These are phyloP conservation scores for Drosophila tani DNA, from an alignment of 1,140 invertebrate species.

Conservation along the genomic window DNA sequence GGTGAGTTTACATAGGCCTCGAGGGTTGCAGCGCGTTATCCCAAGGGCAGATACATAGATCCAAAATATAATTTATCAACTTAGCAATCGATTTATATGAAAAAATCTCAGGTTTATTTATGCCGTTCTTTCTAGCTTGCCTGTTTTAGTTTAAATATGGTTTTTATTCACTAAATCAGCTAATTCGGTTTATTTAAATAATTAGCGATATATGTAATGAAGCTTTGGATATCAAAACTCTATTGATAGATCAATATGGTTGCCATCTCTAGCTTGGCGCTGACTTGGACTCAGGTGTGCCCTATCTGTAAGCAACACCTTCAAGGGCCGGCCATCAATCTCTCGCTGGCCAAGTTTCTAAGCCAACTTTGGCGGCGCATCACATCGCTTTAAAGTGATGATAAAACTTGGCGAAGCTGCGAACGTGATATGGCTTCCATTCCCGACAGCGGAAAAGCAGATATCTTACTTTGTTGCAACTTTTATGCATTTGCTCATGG, in stretches of 20 bases:
- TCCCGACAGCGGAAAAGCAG: background rate
- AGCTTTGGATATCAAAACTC: background rate
- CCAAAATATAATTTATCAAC: background rate
- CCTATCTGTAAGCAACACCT: slow-evolving; percentile 30
- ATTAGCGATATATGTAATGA: no score
- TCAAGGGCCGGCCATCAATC: slow-evolving; percentile 24
- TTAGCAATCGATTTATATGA: background rate
- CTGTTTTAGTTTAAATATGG: background rate
- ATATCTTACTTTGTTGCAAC: slow-evolving; percentile 50
- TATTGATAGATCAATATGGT: background rate
- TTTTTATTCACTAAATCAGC: no score
- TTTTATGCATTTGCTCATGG: slow-evolving; percentile 42
- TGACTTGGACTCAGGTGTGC: background rate
- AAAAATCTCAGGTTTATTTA: background rate
- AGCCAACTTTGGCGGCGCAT: slow-evolving; percentile 38
- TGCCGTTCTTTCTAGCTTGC: background rate
- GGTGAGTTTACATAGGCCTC: slow-evolving; percentile 35
- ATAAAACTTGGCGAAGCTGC: slow-evolving; percentile 30
- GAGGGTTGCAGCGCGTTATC: background rate
- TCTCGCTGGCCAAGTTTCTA: slow-evolving; percentile 28
- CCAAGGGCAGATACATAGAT: background rate
- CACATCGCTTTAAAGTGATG: slow-evolving; percentile 32
- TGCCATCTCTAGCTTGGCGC: background rate
- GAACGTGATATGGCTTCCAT: slow-evolving; percentile 28
- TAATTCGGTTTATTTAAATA: no score